Conservation (phyloP, 37 sponge, comb jelly and placozoan genomes). For the Halichondria panicea region DNA sequence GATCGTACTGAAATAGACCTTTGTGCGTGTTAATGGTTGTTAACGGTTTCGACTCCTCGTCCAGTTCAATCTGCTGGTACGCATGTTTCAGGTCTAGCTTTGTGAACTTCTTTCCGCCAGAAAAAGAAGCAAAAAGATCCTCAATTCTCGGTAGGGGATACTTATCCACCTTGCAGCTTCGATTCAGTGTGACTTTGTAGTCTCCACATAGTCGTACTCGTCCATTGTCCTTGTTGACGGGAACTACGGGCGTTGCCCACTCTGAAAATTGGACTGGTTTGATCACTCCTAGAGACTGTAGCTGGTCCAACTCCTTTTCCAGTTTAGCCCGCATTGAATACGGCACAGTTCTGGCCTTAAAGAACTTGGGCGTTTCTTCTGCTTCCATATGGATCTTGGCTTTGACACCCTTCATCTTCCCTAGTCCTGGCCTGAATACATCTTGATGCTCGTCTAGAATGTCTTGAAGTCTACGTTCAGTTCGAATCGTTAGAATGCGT, state of each 20-base stretch:
- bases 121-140: too few species aligned
- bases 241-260: constrained; percentile 61
- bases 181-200: too few species aligned
- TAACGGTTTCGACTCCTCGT: too few species aligned
- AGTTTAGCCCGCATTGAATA: constrained; percentile 13
- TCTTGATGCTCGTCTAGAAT: not conserved
- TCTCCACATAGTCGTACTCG: constrained; percentile 1
- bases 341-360: constrained; percentile 16
- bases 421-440: not conserved
- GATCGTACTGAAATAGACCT: too few species aligned
- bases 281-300: constrained; percentile 28
- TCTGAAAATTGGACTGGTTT: constrained; percentile 24
- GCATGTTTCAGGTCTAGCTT: too few species aligned
- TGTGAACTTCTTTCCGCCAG: too few species aligned
- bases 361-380: constrained; percentile 31
- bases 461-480: not conserved
- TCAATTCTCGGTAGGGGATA: too few species aligned
- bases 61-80: too few species aligned
- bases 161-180: too few species aligned
- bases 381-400: constrained; percentile 21
- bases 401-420: not conserved
- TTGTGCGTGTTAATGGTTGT: too few species aligned
- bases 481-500: not conserved
- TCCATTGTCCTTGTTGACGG: constrained; percentile 46
- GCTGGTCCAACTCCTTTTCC: constrained; percentile 16